These are phyloP conservation scores for Cololabis saira DNA, from an alignment of 2,113 vertebrate species.

Conservation along the genomic window DNA sequence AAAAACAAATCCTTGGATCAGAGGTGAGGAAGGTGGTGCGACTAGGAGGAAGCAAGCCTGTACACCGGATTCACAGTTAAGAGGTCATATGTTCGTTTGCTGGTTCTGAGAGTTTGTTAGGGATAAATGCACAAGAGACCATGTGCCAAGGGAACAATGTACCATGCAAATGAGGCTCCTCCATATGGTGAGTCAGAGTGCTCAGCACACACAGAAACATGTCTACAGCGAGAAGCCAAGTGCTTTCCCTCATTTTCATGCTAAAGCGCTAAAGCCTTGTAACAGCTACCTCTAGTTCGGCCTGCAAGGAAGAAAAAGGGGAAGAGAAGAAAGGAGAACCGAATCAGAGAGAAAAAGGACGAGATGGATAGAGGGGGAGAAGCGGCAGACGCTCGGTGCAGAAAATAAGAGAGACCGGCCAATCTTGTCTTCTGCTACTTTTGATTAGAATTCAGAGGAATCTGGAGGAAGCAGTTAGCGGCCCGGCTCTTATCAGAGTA, in stretches of 20 bases:
- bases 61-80: slow-evolving; percentile 22
- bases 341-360: neutral
- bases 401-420: slow-evolving; percentile 55
- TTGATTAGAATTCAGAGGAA: slow-evolving; percentile 68
- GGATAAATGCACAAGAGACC: slow-evolving; percentile 46
- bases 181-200: slow-evolving; percentile 58
- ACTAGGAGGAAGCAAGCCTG: neutral
- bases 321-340: slow-evolving; percentile 26
- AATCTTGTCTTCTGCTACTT: slow-evolving; percentile 49
- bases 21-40: slow-evolving; percentile 25
- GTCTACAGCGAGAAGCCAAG: slow-evolving; percentile 38
- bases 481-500: slow-evolving; percentile 63
- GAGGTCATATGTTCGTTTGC: slow-evolving; percentile 21
- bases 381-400: slow-evolving; percentile 46
- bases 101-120: slow-evolving; percentile 50
- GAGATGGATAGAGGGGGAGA: slow-evolving; percentile 42
- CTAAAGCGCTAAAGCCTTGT: slow-evolving; percentile 55
- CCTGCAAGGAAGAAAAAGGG: neutral
- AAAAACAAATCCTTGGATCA: slow-evolving; percentile 72
- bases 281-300: slow-evolving; percentile 45
- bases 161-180: slow-evolving; percentile 64
- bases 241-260: slow-evolving; percentile 53
- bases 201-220: slow-evolving; percentile 11
- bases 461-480: slow-evolving; percentile 57
- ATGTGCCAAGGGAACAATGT: slow-evolving; percentile 61